A percentile compares a stretch with the other conserved stretches of the same genome.
Evolutionary conservation across 1,140 invertebrate genomes (phyloP).

Genomic region (Cotesia glomerata): DNA sequence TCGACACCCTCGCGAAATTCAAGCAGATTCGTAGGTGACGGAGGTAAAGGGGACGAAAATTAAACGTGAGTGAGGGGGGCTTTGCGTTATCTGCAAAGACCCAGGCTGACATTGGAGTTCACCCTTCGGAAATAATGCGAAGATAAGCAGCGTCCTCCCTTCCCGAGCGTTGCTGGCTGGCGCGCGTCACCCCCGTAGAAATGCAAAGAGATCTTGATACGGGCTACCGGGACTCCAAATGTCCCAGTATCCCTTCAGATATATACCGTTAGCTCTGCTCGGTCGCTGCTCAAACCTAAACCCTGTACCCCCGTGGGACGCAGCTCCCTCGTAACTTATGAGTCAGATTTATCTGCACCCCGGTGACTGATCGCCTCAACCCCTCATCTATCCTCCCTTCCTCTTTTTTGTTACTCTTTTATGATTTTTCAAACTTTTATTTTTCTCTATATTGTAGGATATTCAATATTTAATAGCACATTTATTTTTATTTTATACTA

Average conservation of each 20-base stretch:
- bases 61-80: conserved; percentile 30
- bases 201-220: conserved; percentile 63
- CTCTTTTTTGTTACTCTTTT: background rate
- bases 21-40: background rate
- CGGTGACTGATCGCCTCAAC: conserved; percentile 54
- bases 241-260: conserved; percentile 22
- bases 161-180: conserved; percentile 15
- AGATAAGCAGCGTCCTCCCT: conserved; percentile 53
- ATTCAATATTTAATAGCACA: background rate
- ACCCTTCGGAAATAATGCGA: conserved; percentile 61
- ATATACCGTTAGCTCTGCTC: conserved; percentile 12
- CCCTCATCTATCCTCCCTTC: background rate
- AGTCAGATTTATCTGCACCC: conserved; percentile 60
- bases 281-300: conserved; percentile 25
- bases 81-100: conserved; percentile 58
- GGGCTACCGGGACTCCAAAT: conserved; percentile 42
- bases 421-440: background rate
- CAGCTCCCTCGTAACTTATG: conserved; percentile 51
- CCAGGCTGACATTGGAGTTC: conserved; percentile 56
- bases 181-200: conserved; percentile 45
- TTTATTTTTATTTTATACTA: no score
- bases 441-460: background rate
- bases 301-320: conserved; percentile 19
- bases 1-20: conserved; percentile 47
- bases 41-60: background rate